Base-by-base conservation (phyloP, 2,797 vertebrate species). In the Ctenosaura bakeri region DNA sequence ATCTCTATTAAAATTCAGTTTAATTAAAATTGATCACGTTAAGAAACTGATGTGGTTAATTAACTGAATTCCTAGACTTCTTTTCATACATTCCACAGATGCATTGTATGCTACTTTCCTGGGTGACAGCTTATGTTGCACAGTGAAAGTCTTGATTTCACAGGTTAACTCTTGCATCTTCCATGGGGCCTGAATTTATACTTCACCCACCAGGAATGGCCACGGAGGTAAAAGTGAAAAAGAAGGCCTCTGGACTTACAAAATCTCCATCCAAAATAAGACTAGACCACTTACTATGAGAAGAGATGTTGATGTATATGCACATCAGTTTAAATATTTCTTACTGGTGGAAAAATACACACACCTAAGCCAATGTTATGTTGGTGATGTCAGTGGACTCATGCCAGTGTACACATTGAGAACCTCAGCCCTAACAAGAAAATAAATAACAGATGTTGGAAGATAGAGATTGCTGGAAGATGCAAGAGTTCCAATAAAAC, bases 11-110 rank as follows among this genome's bases (percentile, higher is more conserved):
- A 98, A 98, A 99, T 99, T 98, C 97, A 96, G 98, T 98, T 99
- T 99, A 99, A 99, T 99, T 99, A 99, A 99, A 99, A 99, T 98
- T 98, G 98, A 99, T 99, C 98, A 99, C 98, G 98, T 99, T 99
- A 99, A 98, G 98, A 98, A 98, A 98, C 98, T 98, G 98, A 98
- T 99, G 98, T 98, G 98, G 97, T 98, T 99, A 99, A 99, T 99
- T 99, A 99, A 99, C 98, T 98, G 98, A 98, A 98, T 98, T 98
- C 98, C 97, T 98, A 97, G 97, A 98, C 98, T 97, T 97, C 97
- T 97, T 98, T 97, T 97, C 97, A 97, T 96, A 98, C 97, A 97
- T 98, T 98, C 97, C 97, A 98, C 97, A 97, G 97, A 96, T 92
- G 97, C 97, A 97, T 97, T 98, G 98, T 98, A 97, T 96, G 96